A percentile compares a stretch with the other conserved stretches of the same genome.
Conservation (phyloP, 2,888 invertebrate genomes). For the Amphipyra tragopoginis region DNA sequence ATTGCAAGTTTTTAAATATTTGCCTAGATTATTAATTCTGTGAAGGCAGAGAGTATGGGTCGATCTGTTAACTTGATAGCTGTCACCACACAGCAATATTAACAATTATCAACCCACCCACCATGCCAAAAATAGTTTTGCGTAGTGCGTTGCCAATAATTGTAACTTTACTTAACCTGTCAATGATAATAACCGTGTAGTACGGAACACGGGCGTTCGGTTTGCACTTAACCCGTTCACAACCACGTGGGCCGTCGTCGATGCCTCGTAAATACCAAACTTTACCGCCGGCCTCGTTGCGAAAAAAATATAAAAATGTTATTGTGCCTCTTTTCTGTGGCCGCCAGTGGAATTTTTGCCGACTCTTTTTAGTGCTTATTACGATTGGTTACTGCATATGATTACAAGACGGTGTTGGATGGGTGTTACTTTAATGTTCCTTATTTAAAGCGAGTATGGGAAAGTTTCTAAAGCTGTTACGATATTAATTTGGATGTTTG, state of each 20-base stretch:
- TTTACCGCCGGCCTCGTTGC: slow-evolving; percentile 66
- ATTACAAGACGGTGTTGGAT: neutral
- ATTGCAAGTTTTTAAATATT: too few relatives aligned
- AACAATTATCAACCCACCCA: too few relatives aligned
- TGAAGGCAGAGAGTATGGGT: too few relatives aligned
- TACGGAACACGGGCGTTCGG: slow-evolving; percentile 26
- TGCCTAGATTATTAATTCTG: too few relatives aligned
- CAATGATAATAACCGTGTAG: slow-evolving; percentile 2
- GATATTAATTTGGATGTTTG: too few relatives aligned
- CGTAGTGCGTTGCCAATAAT: neutral
- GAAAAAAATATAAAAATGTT: slow-evolving; percentile 65
- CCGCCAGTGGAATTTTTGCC: slow-evolving; percentile 60
- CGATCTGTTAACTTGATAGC: too few relatives aligned
- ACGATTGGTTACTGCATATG: slow-evolving; percentile 19
- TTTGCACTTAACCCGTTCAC: slow-evolving; percentile 34
- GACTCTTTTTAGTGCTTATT: slow-evolving; percentile 28
- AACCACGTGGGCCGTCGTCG: slow-evolving; percentile 67
- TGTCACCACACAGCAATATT: too few relatives aligned
- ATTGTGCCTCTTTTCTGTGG: slow-evolving; percentile 61
- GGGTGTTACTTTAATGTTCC: too few relatives aligned
- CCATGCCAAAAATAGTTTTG: neutral
- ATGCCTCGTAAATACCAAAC: slow-evolving; percentile 68
- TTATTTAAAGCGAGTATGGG: too few relatives aligned
- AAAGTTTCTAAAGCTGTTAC: too few relatives aligned
- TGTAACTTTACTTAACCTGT: slow-evolving; percentile 2